A percentile compares a stretch with the other conserved stretches of the same genome.
Conservation (phyloP, 2,888 invertebrate genomes). For the Agriopis leucophaearia region DNA sequence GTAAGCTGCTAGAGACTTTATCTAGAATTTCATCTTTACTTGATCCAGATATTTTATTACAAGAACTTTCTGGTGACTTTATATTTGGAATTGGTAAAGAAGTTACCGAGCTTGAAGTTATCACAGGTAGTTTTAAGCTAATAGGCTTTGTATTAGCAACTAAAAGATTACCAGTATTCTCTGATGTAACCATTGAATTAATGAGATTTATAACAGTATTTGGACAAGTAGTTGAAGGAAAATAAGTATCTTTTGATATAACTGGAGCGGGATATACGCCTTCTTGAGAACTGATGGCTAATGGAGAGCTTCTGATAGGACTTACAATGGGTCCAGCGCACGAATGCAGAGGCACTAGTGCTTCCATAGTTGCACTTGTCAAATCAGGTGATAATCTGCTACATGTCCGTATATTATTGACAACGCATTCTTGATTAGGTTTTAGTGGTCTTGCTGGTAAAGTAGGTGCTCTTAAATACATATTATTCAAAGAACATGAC, state of each 20-base stretch:
- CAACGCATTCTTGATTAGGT: background rate
- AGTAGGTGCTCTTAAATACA: background rate
- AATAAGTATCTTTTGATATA: background rate
- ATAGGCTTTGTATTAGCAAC: background rate
- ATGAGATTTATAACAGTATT: background rate
- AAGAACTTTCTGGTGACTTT: background rate
- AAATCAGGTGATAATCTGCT: constrained; percentile 12
- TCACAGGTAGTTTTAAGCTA: constrained; percentile 9
- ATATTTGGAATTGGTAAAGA: background rate
- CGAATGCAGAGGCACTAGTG: background rate
- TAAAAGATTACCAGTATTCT: background rate
- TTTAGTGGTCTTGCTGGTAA: background rate
- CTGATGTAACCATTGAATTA: background rate
- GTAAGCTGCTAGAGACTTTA: too few species aligned
- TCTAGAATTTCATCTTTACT: background rate
- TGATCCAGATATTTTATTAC: background rate
- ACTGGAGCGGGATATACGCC: background rate
- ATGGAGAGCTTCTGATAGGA: background rate
- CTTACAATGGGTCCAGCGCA: background rate
- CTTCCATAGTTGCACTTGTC: background rate
- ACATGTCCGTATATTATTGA: background rate
- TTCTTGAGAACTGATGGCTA: constrained; percentile 4
- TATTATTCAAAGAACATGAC: background rate
- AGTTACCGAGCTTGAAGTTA: constrained; percentile 10
- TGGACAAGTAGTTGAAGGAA: background rate